Conservation (phyloP, 92 coral and sea anemone genomes). For the Phymanthus crucifer region DNA sequence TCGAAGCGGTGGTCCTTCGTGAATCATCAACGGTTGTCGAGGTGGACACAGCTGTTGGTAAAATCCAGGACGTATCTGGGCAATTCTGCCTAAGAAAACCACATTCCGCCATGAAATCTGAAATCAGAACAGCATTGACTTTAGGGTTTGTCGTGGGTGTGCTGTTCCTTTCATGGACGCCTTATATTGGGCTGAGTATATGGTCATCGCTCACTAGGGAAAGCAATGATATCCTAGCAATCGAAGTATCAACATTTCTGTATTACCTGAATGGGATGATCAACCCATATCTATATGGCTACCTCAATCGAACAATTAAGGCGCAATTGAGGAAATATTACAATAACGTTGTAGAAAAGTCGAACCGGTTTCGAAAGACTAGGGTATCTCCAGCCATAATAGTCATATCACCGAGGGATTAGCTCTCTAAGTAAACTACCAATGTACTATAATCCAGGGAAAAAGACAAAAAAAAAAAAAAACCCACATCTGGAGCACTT, state of each 20-base stretch:
- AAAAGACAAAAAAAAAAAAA: too few relatives aligned
- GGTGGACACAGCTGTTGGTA: conserved; percentile 20
- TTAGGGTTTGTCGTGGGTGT: conserved; percentile 77
- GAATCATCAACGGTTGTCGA: conserved; percentile 29
- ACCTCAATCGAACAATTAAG: conserved; percentile 65
- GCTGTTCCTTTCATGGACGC: conserved; percentile 77
- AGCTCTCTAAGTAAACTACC: too few relatives aligned
- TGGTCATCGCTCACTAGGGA: conserved; percentile 53
- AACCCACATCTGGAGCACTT: too few relatives aligned
- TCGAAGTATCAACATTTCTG: conserved; percentile 56
- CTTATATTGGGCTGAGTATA: conserved; percentile 58
- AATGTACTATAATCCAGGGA: too few relatives aligned
- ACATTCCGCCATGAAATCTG: conserved; percentile 69
- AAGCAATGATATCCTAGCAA: conserved; percentile 13
- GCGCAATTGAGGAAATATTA: conserved; percentile 50
- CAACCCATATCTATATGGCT: conserved; percentile 82
- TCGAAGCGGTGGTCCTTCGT: conserved; percentile 60
- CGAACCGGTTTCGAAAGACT: neutral
- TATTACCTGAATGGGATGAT: conserved; percentile 63
- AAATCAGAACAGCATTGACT: conserved; percentile 67
- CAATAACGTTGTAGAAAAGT: neutral
- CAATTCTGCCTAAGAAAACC: conserved; percentile 83
- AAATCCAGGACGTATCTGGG: conserved; percentile 54
- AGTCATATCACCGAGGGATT: conserved; percentile 19
- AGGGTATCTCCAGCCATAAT: conserved; percentile 28